Evolutionary conservation across 2,797 vertebrate species (phyloP), one percentile per base, ranked within the genome.

Genomic region (Threskiornis aethiopicus): DNA sequence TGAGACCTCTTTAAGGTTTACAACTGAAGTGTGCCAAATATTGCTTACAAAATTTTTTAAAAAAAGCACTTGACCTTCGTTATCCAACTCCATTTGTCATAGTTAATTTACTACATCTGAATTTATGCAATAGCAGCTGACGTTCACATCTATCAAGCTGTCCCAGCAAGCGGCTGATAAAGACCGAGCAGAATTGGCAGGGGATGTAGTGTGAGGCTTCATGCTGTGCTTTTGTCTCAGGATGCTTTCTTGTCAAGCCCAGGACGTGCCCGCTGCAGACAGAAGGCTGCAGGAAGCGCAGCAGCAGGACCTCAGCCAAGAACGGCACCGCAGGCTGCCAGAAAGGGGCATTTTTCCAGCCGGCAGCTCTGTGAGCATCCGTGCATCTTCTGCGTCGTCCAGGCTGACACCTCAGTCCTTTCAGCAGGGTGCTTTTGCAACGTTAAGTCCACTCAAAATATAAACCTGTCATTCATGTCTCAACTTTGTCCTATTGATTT

Each of bases 361-460:
- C 14, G 1, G 49, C 44, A 25, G 65, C 81, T 37, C 39, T 4
- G 24, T 7, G 1, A 33, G 71, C 59, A 26, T 5, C 79, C 8
- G 2, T 2, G 3, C 3, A 1, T 3, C 77, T 42, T 6, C 31
- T 7, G 52, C 16, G 1, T 3, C 6, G 3, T 6, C 59, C 70
- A 11, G 61, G 41, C 83, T 19, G 83, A 11, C 46, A 5, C 52
- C 65, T 12, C 52, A 1, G 26, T 4, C 72, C 72, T 13, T 26
- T 2, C 65, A 37, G 64, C 61, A 9, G 18, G 15, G 20, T 5
- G 39, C 57, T 51, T 20, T 11, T 25, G 33, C 55, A 5, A 13
- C 0, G 44, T 4, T 9, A 13, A 24, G 20, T 12, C 47, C 35
- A 1, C 73, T 31, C 79, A 11, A 59, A 46, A 42, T 4, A 29